A percentile compares a stretch with the other conserved stretches of the same genome.
Conservation (phyloP, 2,113 vertebrate species). For the Sterrhoptilus dennistouni region DNA sequence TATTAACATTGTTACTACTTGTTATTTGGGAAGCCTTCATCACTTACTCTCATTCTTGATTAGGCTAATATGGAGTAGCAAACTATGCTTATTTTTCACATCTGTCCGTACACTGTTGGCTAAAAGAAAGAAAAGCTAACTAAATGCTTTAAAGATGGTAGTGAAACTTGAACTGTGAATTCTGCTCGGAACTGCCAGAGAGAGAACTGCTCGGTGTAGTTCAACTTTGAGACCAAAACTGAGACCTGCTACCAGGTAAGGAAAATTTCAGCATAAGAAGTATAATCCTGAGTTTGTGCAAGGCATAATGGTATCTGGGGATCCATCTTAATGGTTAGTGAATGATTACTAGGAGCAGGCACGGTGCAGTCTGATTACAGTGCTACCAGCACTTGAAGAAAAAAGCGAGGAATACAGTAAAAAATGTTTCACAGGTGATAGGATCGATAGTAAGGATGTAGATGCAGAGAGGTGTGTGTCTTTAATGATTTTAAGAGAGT, state of each 20-base stretch:
- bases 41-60: neutral
- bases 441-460: neutral
- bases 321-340: neutral
- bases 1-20: neutral
- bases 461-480: neutral
- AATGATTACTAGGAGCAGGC: neutral
- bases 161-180: neutral
- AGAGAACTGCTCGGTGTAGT: neutral
- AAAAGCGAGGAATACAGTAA: neutral
- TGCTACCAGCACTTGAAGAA: neutral
- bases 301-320: neutral
- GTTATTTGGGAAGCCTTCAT: neutral
- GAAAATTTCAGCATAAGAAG: neutral
- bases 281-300: neutral
- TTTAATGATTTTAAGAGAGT: neutral
- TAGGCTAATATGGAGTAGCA: neutral
- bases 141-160: neutral
- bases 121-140: neutral
- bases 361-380: neutral
- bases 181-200: neutral
- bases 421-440: neutral
- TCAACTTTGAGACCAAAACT: neutral
- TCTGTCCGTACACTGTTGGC: neutral
- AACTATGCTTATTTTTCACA: neutral
- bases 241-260: neutral